phyloP scores from a whole-genome alignment of 2,113 vertebrate genomes.

The Perca fluviatilis region DNA sequence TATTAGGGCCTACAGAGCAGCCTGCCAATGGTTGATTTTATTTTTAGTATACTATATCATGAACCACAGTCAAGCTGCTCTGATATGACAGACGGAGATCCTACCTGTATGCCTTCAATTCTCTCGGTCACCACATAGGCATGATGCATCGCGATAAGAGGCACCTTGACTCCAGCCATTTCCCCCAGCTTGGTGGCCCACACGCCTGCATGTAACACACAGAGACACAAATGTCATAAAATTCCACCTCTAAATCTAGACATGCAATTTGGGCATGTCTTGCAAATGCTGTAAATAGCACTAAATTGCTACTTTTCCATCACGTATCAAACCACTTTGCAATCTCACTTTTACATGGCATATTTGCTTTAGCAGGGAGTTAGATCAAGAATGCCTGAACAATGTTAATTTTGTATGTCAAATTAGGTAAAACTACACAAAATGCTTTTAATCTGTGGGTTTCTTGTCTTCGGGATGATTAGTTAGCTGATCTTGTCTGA shows the following conservation, averaged over 20 bases:
- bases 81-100: background rate
- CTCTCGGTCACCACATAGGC: conserved; percentile 97
- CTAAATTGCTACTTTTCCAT: background rate
- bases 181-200: conserved; percentile 91
- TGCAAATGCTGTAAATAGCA: background rate
- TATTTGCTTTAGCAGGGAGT: background rate
- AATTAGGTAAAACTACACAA: background rate
- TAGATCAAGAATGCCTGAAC: background rate
- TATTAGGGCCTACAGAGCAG: background rate
- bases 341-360: background rate
- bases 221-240: background rate
- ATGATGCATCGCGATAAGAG: conserved; percentile 94
- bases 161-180: conserved; percentile 94
- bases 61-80: background rate
- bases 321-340: background rate
- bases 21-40: background rate
- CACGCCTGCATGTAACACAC: conserved; percentile 84
- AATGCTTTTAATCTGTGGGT: background rate
- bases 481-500: background rate
- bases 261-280: background rate
- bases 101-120: conserved; percentile 97
- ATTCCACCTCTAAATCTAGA: background rate
- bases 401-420: background rate
- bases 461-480: background rate
- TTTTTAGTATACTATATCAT: background rate